Percentiles rank a stretch among this genome's conserved stretches.
Conservation (phyloP, 2,888 invertebrate genomes). For the Campoletis raptor region DNA sequence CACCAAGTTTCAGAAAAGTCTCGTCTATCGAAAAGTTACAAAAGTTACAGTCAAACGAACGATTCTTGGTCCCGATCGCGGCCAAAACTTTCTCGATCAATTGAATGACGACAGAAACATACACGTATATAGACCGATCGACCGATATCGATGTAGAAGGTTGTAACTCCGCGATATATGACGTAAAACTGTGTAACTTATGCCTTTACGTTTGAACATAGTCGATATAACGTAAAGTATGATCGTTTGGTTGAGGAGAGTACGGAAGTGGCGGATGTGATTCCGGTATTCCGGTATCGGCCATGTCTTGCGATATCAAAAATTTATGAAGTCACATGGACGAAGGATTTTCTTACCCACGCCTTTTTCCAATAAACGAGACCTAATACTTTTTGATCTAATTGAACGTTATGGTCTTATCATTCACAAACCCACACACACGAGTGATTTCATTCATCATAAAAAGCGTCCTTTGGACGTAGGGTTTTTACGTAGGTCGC, state of each 20-base stretch:
- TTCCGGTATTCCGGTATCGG: conserved; percentile 40
- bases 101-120: conserved; percentile 52
- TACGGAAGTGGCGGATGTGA: conserved; percentile 46
- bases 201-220: conserved; percentile 18
- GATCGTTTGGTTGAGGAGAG: not conserved
- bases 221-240: conserved; percentile 28
- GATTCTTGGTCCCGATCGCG: conserved; percentile 33
- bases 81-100: conserved; percentile 69
- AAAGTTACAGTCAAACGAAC: conserved; percentile 49
- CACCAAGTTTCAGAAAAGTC: conserved; percentile 50
- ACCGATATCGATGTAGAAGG: not conserved
- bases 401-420: conserved; percentile 42
- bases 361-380: not conserved
- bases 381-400: conserved; percentile 40
- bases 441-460: conserved; percentile 4
- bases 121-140: not conserved
- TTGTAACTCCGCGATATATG: not conserved
- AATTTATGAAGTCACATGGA: conserved; percentile 36
- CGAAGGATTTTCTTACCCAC: not conserved
- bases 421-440: conserved; percentile 3
- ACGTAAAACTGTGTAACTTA: not conserved
- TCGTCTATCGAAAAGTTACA: conserved; percentile 56
- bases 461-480: conserved; percentile 13
- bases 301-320: conserved; percentile 35
- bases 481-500: not conserved